Conservation (phyloP, 2,797 vertebrate species). For the Ctenopoma multispine region DNA sequence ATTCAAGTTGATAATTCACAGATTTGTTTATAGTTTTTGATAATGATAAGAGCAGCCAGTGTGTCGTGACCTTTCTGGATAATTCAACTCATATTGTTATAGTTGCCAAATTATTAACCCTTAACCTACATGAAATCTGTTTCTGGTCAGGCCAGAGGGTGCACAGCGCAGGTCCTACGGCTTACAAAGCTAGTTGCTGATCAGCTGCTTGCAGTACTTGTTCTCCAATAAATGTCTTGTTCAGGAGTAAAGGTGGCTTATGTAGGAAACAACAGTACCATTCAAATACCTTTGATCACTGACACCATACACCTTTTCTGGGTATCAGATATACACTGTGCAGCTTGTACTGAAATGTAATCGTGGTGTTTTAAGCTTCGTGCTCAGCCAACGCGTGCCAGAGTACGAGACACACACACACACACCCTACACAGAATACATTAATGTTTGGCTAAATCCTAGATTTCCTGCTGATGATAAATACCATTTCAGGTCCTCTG, state of each 20-base stretch:
- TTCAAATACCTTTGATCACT: not conserved
- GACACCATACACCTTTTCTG: not conserved
- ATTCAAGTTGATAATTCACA: not conserved
- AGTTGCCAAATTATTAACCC: no score
- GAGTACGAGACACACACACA: not conserved
- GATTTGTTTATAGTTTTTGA: no score
- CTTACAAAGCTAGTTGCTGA: no score
- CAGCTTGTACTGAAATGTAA: slow-evolving; percentile 1
- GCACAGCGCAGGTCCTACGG: no score
- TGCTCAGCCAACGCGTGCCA: not conserved
- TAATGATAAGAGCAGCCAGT: no score
- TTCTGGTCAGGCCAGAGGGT: no score
- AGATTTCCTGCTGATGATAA: slow-evolving; percentile 5
- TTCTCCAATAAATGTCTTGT: not conserved
- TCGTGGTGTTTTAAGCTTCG: not conserved
- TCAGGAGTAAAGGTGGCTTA: not conserved
- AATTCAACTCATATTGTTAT: no score
- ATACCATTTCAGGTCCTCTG: not conserved
- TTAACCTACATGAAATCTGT: no score
- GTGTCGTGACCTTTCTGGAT: no score
- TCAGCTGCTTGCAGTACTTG: not conserved
- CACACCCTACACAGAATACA: not conserved
- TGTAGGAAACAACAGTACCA: not conserved
- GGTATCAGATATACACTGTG: slow-evolving; percentile 4
- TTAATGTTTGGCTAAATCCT: not conserved